Base-by-base conservation (phyloP, 1,140 invertebrate genomes). In the Calliopsis andreniformis region DNA sequence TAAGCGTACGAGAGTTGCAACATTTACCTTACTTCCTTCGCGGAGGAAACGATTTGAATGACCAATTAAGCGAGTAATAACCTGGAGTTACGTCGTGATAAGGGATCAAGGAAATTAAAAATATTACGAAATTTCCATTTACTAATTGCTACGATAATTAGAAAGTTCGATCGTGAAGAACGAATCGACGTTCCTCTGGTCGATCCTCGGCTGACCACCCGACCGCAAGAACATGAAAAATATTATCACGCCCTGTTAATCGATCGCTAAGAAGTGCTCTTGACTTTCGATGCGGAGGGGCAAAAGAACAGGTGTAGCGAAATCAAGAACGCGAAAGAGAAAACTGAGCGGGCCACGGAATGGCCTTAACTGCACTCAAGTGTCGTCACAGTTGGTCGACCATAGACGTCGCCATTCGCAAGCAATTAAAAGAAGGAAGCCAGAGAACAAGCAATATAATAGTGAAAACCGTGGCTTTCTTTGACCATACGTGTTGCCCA, bases 261-360 rank as follows among this genome's bases (percentile, higher is more conserved):
- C 55, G 42, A 18, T 49, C 42, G 43, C 28, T 51, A 71, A 58
- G 20, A 66, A 67, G 12, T 45, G 70, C 20, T 56, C 70, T 55
- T 66, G 70, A 66, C 71, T 75, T 66, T 75, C 42, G 71, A 39
- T 14, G 51, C 25, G 14, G n/a, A 12, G 30, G 0, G 18, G 23
- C n/a, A 7, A 20, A 73, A 66, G 62, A 73, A 73, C 61, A 32
- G 51, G 62, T 56, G 42, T 75, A 39, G 23, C 51, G 71, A 67
- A 58, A 75, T 67, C 25, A 67, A 56, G 42, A 75, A 67, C 71
- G 51, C 62, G 62, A 67, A 75, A 67, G 71, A 75, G 71, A 75
- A 75, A 75, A n/a, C 49, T 28, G 28, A 30, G 18, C 6, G 49
- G 8, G 20, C 49, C 23, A 0, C 39, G 20, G 25, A 16, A 30